These are phyloP conservation scores for Hippocampus kuda DNA, from an alignment of 2,797 vertebrate genomes.

Conservation along the genomic window DNA sequence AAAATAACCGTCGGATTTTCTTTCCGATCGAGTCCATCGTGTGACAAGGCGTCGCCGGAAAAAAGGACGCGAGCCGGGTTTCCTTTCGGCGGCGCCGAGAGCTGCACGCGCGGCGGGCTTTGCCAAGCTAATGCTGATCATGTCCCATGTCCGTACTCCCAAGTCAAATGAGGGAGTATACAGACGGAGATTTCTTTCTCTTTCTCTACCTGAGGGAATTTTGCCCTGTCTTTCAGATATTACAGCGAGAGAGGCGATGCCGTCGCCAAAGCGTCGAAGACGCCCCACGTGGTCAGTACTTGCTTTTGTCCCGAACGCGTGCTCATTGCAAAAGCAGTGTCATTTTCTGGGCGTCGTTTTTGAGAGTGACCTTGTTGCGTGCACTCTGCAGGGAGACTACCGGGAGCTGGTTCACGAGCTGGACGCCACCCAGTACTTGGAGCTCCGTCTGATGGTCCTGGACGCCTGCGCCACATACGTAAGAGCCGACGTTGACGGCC, in stretches of 20 bases:
- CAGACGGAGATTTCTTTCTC: too few relatives aligned
- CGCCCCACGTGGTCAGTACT: slow-evolving; percentile 78
- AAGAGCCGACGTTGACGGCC: slow-evolving; percentile 29
- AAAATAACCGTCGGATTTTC: too few relatives aligned
- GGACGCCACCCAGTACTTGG: slow-evolving; percentile 76
- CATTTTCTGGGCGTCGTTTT: not conserved
- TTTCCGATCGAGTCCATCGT: too few relatives aligned
- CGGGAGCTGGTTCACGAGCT: slow-evolving; percentile 81
- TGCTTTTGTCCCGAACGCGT: not conserved
- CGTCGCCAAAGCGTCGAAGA: slow-evolving; percentile 81
- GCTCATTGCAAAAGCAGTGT: too few relatives aligned
- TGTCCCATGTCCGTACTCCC: too few relatives aligned
- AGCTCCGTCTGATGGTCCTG: slow-evolving; percentile 76
- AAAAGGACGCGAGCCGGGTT: too few relatives aligned
- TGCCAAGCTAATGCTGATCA: too few relatives aligned
- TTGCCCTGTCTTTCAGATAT: slow-evolving; percentile 65
- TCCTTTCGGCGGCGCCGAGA: too few relatives aligned
- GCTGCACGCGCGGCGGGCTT: too few relatives aligned
- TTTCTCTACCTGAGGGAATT: not conserved
- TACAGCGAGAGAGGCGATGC: slow-evolving; percentile 83
- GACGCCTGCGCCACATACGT: slow-evolving; percentile 81
- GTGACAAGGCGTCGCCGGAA: too few relatives aligned
- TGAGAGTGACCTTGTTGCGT: not conserved
- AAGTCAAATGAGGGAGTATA: too few relatives aligned
- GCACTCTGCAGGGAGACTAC: slow-evolving; percentile 74